Base-by-base conservation (phyloP, 1,140 invertebrate genomes). In the Leptonema lineaticorne region DNA sequence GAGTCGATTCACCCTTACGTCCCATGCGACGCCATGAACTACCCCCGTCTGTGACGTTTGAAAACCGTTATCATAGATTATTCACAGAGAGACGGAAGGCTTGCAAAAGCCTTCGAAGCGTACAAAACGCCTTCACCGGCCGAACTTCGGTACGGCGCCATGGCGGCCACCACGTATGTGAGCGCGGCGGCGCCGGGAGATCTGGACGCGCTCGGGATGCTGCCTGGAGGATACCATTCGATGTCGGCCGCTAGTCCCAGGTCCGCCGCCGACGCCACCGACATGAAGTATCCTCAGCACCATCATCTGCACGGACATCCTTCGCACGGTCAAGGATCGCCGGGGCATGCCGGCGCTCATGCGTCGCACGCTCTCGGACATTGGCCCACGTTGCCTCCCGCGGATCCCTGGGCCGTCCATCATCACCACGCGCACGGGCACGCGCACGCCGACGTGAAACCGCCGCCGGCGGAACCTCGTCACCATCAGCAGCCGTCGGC, bases 261-360 rank as follows among this genome's bases (percentile, higher is more conserved):
- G 74, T 90, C 88, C 74, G 87, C 87, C 75, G 86, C 90, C 76
- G 87, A 91, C 84, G 89, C 90, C 74, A 89, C 88, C 74, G 94
- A 96, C 79, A 95, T 97, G 92, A 97, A 97, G 82, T 97, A 96
- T 81, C 89, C 93, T 85, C 85, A 89, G 71, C 88, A 90, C 72
- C 90, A 92, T 76, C 84, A 83, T 85, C 88, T 64, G 85, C 86
- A 69, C 84, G 84, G 86, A 77, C 78, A 81, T 20, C 37, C 81
- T 81, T 73, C 74, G 82, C 74, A 72, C 69, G 68, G 70, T 75
- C 75, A 70, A 78, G 69, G 73, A 78, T 73, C 60, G 78, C 82
- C 8, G 50, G 89, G 73, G 78, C 63, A 66, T n/a, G 63, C 28
- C 0, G 48, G 64, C 56, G 46, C 63, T 46, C 41, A 64, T 26